A percentile compares a stretch with the other conserved stretches of the same genome.
Evolutionary conservation across 2,888 invertebrate species (phyloP).

Genomic region (Malthinus flaveolus): DNA sequence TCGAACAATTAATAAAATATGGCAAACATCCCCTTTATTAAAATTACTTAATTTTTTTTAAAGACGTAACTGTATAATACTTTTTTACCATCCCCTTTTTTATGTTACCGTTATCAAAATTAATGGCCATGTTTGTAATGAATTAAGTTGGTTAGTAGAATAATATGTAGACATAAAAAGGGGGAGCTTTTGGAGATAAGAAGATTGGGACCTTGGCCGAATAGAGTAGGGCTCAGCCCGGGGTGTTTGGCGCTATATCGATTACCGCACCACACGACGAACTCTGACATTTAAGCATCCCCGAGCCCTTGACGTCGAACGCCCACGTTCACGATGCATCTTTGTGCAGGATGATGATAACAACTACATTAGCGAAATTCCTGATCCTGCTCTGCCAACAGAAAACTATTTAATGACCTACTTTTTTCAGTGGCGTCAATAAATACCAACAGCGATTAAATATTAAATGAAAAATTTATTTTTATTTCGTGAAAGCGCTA

Average conservation of each 20-base stretch:
- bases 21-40: too few species aligned
- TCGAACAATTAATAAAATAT: too few species aligned
- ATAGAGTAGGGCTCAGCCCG: constrained; percentile 34
- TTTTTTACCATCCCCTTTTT: too few species aligned
- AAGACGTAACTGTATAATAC: too few species aligned
- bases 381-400: constrained; percentile 11
- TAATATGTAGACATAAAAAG: too few species aligned
- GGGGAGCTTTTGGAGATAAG: neutral
- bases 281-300: constrained; percentile 41
- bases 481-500: too few species aligned
- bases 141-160: too few species aligned
- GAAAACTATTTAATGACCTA: neutral
- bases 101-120: too few species aligned
- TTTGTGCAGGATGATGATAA: constrained; percentile 19
- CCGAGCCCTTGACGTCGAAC: constrained; percentile 36
- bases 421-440: neutral
- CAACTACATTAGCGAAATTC: constrained; percentile 16
- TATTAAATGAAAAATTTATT: neutral
- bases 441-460: neutral
- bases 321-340: constrained; percentile 31
- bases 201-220: constrained; percentile 32
- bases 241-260: constrained; percentile 43
- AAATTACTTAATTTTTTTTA: too few species aligned
- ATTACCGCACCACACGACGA: constrained; percentile 40
- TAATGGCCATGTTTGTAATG: too few species aligned